Conservation (phyloP, 2,797 vertebrate genomes). For the Tolypeutes matacus region DNA sequence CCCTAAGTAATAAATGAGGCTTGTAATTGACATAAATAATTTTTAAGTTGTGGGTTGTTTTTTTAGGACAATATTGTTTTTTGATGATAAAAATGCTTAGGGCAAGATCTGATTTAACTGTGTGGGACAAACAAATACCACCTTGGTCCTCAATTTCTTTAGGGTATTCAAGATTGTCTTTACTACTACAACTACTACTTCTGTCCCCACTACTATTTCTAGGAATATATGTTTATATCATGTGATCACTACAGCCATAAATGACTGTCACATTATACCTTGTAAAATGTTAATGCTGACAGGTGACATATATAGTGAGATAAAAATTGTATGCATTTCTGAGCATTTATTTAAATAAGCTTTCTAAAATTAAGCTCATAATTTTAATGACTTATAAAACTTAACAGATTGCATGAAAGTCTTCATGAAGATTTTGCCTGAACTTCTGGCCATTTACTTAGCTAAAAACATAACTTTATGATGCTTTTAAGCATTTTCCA, state of each 20-base stretch:
- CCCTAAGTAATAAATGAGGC: conserved; percentile 24
- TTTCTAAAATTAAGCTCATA: conserved; percentile 29
- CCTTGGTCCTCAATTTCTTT: background rate
- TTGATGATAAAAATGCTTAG: conserved; percentile 13
- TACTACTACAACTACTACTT: background rate
- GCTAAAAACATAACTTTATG: background rate
- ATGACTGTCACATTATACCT: conserved; percentile 8
- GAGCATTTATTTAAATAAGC: background rate
- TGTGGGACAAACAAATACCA: conserved; percentile 21
- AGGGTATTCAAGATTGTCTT: conserved; percentile 8
- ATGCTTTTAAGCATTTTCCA: conserved; percentile 26
- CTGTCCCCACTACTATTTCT: background rate
- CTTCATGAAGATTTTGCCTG: conserved; percentile 12
- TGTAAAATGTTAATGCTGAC: background rate
- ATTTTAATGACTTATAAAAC: background rate
- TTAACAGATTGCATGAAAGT: background rate
- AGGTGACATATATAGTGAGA: background rate
- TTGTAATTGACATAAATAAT: conserved; percentile 16
- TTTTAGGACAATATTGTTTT: background rate
- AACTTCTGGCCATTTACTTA: background rate
- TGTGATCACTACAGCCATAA: background rate
- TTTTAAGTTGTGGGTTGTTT: background rate
- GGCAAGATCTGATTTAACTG: conserved; percentile 20
- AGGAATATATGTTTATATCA: background rate
- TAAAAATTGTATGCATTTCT: conserved; percentile 20